Base-by-base conservation (phyloP, 1,140 invertebrate genomes). In the Eueides isabella region DNA sequence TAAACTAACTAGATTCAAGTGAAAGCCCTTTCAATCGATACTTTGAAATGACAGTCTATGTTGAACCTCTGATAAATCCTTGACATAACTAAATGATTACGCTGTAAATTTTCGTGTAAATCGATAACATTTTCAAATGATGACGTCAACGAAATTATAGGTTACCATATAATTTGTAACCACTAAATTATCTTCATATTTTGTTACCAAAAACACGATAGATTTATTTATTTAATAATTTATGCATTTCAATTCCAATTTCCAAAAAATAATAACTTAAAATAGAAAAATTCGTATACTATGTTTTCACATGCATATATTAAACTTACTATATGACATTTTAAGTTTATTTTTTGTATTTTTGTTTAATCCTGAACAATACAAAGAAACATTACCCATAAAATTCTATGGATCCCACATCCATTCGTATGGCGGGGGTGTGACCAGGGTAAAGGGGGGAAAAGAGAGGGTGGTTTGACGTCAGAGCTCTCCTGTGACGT, bases 401-500 rank as follows among this genome's bases (percentile, higher is more conserved):
- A 84, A 88, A 85, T 79, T 85, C 48, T 55, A 55, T 55, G 76
- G 72, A 55, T 55, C 48, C 23, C 48, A 55, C 48, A 85, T 83
- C 78, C 78, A 85, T 87, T 87, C 82, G 79, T 83, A 80, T 78
- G 70, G 78, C 74, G 71, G 79, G 83, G 84, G 77, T 61, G 70
- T 70, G 76, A 38, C 72, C 73, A 48, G 72, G 70, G 76, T 2
- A 2, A 7, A 48, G 73, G 70, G 77, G 48, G 48, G 48, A 3
- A 23, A 9, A 69, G 71, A 79, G 81, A 84, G 78, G 78, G 35
- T 38, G 75, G 74, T 82, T 90, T 92, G 89, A 92, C 89, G 89
- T 92, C 91, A 92, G 85, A 89, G 87, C 84, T 81, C 73, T 90
- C 89, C 84, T 69, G 87, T 92, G 91, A 91, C 91, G 91, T 92